Evolutionary conservation across 2,888 invertebrate species (phyloP).

Genomic region (Cephus runcator): DNA sequence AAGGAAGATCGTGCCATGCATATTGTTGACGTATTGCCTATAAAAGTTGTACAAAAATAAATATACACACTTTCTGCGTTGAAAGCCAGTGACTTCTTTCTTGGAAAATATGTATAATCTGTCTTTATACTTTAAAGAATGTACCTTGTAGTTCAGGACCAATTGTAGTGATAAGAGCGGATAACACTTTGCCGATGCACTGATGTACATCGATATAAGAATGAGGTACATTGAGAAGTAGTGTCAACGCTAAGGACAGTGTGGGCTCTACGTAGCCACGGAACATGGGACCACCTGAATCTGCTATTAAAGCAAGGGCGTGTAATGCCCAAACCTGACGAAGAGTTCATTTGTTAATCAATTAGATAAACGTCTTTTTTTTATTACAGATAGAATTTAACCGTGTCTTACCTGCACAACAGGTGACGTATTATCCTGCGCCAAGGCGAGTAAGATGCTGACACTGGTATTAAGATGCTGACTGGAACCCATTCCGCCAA

Average conservation of each 20-base stretch:
- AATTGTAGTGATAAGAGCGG: constrained; percentile 96
- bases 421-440: constrained; percentile 92
- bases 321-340: constrained; percentile 93
- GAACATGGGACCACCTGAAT: constrained; percentile 99
- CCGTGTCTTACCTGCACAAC: constrained; percentile 82
- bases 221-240: constrained; percentile 90
- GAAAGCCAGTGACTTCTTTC: not conserved
- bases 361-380: not conserved
- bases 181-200: constrained; percentile 91
- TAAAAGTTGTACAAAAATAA: constrained; percentile 20
- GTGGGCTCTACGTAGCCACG: constrained; percentile 96
- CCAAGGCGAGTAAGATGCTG: constrained; percentile 91
- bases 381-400: not conserved
- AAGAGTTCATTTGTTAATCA: constrained; percentile 3
- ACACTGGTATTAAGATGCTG: constrained; percentile 95
- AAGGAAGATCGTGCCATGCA: constrained; percentile 85
- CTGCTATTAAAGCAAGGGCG: constrained; percentile 93
- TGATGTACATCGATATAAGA: constrained; percentile 92
- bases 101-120: not conserved
- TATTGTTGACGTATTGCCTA: constrained; percentile 78
- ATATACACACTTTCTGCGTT: not conserved
- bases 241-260: constrained; percentile 87
- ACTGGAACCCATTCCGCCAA: constrained; percentile 95
- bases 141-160: constrained; percentile 96
- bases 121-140: constrained; percentile 4